A percentile compares a stretch with the other conserved stretches of the same genome.
Evolutionary conservation across 2,888 invertebrate species (phyloP).

Genomic region (Holacanthella duospinosa): DNA sequence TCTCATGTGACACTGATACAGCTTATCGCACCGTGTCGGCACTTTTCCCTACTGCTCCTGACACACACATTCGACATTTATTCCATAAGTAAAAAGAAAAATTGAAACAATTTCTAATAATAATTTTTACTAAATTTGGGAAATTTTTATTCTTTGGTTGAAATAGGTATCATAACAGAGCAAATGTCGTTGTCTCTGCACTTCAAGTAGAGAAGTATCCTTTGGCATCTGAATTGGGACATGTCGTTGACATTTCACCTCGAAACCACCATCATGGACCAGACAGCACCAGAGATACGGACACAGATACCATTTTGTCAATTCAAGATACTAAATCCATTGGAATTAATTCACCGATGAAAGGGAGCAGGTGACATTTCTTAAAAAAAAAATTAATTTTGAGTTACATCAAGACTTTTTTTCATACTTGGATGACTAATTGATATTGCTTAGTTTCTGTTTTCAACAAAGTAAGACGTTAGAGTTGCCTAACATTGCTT

Average conservation of each 20-base stretch:
- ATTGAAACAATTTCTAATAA: neutral
- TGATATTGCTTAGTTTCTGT: no score
- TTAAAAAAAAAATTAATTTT: no score
- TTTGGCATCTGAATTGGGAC: constrained; percentile 52
- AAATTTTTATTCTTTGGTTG: neutral
- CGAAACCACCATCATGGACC: neutral
- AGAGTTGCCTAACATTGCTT: neutral
- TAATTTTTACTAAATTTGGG: neutral
- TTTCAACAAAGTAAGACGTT: neutral
- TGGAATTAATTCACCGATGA: constrained; percentile 34
- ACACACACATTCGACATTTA: constrained; percentile 73
- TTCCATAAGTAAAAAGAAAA: constrained; percentile 72
- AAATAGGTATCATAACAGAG: constrained; percentile 76
- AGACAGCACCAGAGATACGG: constrained; percentile 21
- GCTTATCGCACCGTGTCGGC: constrained; percentile 41
- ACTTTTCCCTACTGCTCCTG: constrained; percentile 83
- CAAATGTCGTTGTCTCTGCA: constrained; percentile 84
- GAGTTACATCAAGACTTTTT: no score
- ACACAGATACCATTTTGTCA: constrained; percentile 31
- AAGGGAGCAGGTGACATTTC: constrained; percentile 36
- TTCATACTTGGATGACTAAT: no score
- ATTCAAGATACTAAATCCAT: constrained; percentile 34
- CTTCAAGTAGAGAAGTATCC: constrained; percentile 87
- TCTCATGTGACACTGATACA: constrained; percentile 35
- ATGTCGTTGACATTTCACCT: neutral